A percentile compares a stretch with the other conserved stretches of the same genome.
Conservation (phyloP, 2,113 vertebrate genomes). For the Ptilorrhoa leucosticta region DNA sequence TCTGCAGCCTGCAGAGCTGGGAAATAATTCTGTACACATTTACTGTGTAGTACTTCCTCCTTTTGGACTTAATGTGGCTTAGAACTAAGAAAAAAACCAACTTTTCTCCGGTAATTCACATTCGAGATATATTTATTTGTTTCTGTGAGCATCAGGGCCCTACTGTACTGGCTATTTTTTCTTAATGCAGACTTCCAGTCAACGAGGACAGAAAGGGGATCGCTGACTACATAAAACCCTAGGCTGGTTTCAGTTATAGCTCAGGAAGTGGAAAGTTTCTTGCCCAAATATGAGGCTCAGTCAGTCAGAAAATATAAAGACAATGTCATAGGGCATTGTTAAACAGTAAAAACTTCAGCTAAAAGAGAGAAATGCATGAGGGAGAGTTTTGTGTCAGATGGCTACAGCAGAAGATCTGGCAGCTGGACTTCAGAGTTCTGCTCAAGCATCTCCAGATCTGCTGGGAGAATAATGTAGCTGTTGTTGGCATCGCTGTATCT, state of each 20-base stretch:
- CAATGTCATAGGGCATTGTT: background rate
- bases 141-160: constrained; percentile 5
- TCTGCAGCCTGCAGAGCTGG: constrained; percentile 60
- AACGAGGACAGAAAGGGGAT: background rate
- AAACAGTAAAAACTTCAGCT: background rate
- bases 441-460: background rate
- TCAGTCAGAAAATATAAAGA: background rate
- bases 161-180: constrained; percentile 3
- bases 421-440: background rate
- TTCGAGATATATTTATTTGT: constrained; percentile 52
- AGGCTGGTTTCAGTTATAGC: background rate
- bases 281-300: background rate
- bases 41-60: constrained; percentile 53
- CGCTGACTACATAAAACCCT: background rate
- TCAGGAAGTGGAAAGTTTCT: background rate
- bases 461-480: background rate
- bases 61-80: constrained; percentile 44
- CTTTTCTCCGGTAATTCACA: constrained; percentile 52
- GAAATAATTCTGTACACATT: constrained; percentile 67
- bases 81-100: constrained; percentile 44
- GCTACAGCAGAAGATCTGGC: background rate
- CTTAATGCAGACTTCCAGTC: background rate
- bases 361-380: background rate
- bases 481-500: background rate
- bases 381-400: background rate